Evolutionary conservation across 1,140 invertebrate genomes (phyloP), one percentile per base, ranked within the genome.

Genomic region (Scaptomyza montana): DNA sequence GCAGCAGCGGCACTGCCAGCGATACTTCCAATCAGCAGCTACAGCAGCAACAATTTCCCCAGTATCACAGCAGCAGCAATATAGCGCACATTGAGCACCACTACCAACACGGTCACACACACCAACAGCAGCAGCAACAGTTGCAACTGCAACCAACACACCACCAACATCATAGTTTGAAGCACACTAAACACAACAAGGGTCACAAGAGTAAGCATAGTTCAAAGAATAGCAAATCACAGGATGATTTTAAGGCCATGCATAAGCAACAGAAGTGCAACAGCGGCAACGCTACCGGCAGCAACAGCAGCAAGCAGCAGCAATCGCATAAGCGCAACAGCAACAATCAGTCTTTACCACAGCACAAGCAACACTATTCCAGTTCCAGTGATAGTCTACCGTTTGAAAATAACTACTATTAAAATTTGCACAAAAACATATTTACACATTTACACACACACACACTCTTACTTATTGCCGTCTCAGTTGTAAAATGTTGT

Each of bases 341-440:
- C 75, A 75, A 77, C 64, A 90, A 74, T 51, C 80, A 86, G 30
- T 43, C 75, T 54, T 30, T 75, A 69, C 70, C 78, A 41, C 80
- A 79, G 59, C 51, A 43, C 12, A 43, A 62, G 33, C 76, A 70
- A 21, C 69, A 91, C 56, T 91, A 86, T 55, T 80, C 89, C 13
- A 91, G 90, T 67, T 91, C 90, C 53, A 91, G 82, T 77, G 90
- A 91, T 78, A 91, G 90, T 76, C 68, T 91, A 67, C 90, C 89
- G 72, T 91, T 90, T 61, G 90, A 91, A 89, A 91, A 91, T 84
- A 91, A 91, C 71, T 91, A 91, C 70, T 91, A 91, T 89, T 91
- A 90, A 72, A 74, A 25, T 59, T 16, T 7, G 68, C 47, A 39
- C 61, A 63, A 57, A 67, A 61, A 73, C 21, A 25, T 16, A 16